Base-by-base conservation (phyloP, 2,797 vertebrate species). In the Synaphobranchus kaupii region DNA sequence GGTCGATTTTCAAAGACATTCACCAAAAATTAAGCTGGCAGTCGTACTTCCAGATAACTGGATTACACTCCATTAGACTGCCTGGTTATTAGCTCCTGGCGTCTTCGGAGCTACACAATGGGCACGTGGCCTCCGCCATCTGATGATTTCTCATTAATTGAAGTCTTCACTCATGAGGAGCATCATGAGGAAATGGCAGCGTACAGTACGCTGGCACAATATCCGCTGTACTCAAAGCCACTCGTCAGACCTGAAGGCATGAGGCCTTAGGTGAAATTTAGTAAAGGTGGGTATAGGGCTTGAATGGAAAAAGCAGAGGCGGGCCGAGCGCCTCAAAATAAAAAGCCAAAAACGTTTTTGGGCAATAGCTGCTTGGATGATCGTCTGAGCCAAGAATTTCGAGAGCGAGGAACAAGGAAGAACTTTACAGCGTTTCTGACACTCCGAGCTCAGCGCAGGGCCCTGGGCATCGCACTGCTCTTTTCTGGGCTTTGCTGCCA, bases 401-500 rank as follows among this genome's bases (percentile, higher is more conserved):
- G 76, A 84, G 88, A 52, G 71, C 73, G 81, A 54, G 34, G 39
- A 89, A 88, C 15, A 25, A 85, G 87, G 86, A 90, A 89, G 84
- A 92, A 85, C 86, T 92, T 91, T 89, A 87, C 88, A 89, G 84
- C 87, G 47, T 81, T 90, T 78, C 76, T 89, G 85, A 89, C 89
- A 84, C 85, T 78, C 86, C 84, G n/a, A 78, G 83, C 85, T 85
- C 84, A 83, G 84, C 86, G 86, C 63, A n/a, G 85, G 88, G 71
- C 66, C 58, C 47, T 88, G 94, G 93, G 93, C 93, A 89, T 83
- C 22, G 31, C 68, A 54, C 81, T 89, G 89, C 90, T 80, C 63
- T 86, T 86, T 86, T 92, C 88, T 91, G 87, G 92, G 90, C 88
- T 90, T 90, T 86, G 86, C 87, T 90, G 89, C 91, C 88, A 91